Evolutionary conservation across 2,797 vertebrate species (phyloP).

Genomic region (Scolopax bukidnonensis): DNA sequence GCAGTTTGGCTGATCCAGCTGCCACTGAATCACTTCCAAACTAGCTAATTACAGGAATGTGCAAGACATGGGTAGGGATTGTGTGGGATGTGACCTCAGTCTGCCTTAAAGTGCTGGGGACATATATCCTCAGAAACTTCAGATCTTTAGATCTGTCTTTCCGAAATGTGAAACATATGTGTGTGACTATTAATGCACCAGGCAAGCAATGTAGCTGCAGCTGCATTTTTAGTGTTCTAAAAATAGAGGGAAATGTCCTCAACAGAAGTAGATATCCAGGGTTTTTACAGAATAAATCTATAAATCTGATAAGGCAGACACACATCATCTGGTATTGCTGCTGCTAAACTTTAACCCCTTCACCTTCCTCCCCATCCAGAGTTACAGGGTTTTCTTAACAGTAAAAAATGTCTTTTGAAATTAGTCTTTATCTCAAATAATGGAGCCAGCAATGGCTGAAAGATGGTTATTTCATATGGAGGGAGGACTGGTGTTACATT

Average conservation of each 20-base stretch:
- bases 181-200: neutral
- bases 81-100: neutral
- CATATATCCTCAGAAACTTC: neutral
- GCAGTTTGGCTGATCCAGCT: neutral
- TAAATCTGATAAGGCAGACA: conserved; percentile 41
- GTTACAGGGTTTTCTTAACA: neutral
- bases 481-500: neutral
- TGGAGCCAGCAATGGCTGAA: neutral
- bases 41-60: neutral
- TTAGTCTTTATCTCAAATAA: neutral
- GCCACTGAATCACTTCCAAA: accelerated
- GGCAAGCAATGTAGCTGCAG: neutral
- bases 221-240: neutral
- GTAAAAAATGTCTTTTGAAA: neutral
- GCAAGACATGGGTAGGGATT: neutral
- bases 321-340: neutral
- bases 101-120: neutral
- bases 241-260: neutral
- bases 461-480: neutral
- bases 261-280: neutral
- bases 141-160: neutral
- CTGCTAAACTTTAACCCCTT: neutral
- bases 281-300: conserved; percentile 13
- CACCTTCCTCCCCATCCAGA: neutral
- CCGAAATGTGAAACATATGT: accelerated